Evolutionary conservation across 2,888 invertebrate species (phyloP).

Genomic region (Crepidodera aurea): DNA sequence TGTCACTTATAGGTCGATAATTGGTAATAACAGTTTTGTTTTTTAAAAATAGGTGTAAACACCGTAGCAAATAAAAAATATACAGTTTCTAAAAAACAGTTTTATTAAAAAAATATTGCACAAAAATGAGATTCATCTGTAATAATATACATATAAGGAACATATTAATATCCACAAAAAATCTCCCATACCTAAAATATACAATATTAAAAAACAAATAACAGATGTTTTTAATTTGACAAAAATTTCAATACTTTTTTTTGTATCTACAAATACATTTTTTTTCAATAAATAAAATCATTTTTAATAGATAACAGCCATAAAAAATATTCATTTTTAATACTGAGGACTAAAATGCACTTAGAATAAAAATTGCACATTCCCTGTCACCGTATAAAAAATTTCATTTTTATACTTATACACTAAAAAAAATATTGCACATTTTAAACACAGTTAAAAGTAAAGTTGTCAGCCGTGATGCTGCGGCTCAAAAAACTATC

Average conservation of each 20-base stretch:
- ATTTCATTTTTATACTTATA: conserved; percentile 2
- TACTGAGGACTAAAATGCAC: conserved; percentile 15
- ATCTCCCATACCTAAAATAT: conserved; percentile 33
- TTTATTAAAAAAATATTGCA: conserved; percentile 44
- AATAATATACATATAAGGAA: conserved; percentile 49
- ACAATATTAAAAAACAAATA: not conserved
- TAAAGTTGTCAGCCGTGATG: no score
- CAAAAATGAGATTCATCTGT: conserved; percentile 29
- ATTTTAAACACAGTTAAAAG: not conserved
- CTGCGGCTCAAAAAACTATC: no score
- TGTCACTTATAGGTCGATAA: no score
- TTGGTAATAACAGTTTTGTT: no score
- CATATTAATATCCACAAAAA: conserved; percentile 29
- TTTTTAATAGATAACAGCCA: conserved; percentile 9
- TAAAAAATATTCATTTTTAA: conserved; percentile 3
- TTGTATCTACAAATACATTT: not conserved
- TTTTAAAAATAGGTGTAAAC: no score
- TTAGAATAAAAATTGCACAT: conserved; percentile 16
- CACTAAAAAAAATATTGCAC: conserved; percentile 19
- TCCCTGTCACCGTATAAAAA: conserved; percentile 11
- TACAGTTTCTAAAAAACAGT: conserved; percentile 31
- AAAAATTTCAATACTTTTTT: not conserved
- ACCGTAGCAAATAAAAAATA: conserved; percentile 4
- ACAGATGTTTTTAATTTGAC: not conserved
- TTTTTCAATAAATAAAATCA: conserved; percentile 5